Conservation (phyloP, 1,140 invertebrate genomes). For the Apis laboriosa region DNA sequence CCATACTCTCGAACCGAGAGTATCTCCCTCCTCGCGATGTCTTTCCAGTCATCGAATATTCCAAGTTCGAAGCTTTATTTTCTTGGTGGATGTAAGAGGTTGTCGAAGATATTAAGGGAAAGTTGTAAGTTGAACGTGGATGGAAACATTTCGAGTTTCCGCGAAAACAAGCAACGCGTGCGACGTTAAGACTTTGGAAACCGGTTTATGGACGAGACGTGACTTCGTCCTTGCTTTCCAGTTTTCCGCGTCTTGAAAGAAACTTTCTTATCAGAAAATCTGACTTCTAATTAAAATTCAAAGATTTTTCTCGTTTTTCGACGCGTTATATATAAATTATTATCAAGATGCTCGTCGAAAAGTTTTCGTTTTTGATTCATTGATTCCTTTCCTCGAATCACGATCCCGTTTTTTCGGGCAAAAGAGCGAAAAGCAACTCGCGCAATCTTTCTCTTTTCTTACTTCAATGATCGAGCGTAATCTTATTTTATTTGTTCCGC, state of each 20-base stretch:
- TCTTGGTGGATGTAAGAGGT: neutral
- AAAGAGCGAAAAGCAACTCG: too few relatives aligned
- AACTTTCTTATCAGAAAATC: neutral
- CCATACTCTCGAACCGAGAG: neutral
- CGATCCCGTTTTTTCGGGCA: too few relatives aligned
- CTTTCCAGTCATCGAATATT: neutral
- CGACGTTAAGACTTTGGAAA: neutral
- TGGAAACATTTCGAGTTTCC: neutral
- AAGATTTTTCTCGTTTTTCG: neutral
- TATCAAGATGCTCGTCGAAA: neutral
- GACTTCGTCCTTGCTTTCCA: neutral
- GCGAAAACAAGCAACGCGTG: neutral
- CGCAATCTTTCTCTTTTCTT: too few relatives aligned
- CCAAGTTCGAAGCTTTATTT: neutral
- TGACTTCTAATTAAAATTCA: neutral
- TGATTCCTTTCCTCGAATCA: too few relatives aligned
- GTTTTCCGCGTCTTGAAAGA: neutral
- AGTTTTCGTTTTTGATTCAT: neutral
- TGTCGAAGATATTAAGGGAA: constrained; percentile 10
- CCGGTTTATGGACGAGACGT: neutral
- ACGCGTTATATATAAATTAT: too few relatives aligned
- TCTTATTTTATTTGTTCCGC: too few relatives aligned
- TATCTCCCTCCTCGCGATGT: too few relatives aligned
- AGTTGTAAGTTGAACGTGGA: neutral
- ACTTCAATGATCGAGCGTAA: too few relatives aligned